phyloP scores from a whole-genome alignment of 2,113 vertebrate species.

The Eclectus roratus region DNA sequence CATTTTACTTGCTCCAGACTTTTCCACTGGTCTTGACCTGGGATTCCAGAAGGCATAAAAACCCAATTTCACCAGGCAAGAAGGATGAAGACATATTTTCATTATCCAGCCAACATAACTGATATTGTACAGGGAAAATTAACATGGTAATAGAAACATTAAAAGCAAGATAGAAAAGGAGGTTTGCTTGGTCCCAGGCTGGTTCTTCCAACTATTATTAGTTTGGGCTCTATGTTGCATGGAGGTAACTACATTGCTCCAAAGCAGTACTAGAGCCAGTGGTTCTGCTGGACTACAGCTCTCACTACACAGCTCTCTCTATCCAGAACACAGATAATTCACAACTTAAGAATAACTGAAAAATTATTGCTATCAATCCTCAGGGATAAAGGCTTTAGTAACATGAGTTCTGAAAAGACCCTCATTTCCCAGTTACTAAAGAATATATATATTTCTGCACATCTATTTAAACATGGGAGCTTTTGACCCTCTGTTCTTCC shows the following conservation, averaged over 20 bases:
- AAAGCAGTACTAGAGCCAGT: background rate
- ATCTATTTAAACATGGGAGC: background rate
- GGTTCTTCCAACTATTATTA: background rate
- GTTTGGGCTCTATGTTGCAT: background rate
- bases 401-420: background rate
- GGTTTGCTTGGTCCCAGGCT: background rate
- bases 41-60: background rate
- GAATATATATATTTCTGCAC: background rate
- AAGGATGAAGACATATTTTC: background rate
- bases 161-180: background rate
- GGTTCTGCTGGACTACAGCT: background rate
- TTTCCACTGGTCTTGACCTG: background rate
- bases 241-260: background rate
- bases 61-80: background rate
- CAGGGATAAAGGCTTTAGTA: background rate
- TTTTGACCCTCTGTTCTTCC: background rate
- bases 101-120: background rate
- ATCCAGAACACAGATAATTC: background rate
- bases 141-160: background rate
- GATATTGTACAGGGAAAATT: background rate
- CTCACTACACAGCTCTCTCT: background rate
- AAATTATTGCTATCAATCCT: background rate
- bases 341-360: background rate
- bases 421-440: background rate
- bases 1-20: background rate